Base-by-base conservation (phyloP, 37 sponge, comb jelly and placozoan genomes). In the Axinella damicornis region DNA sequence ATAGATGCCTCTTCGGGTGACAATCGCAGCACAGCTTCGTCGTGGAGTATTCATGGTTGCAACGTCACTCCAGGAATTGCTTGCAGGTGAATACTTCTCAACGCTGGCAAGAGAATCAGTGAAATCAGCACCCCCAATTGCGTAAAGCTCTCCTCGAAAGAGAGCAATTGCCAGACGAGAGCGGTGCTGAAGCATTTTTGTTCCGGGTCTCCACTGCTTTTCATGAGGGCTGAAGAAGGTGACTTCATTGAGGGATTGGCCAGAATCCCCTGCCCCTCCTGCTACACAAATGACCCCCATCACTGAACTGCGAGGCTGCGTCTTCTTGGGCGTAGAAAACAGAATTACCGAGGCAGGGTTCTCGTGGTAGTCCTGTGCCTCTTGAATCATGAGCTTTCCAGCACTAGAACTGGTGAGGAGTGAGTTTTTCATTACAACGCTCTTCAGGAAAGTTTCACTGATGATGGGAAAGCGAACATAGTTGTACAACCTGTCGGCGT, bases 381-480 rank as follows among this genome's bases (percentile, higher is more conserved):
- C 81, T 60, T 82, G 31, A 18, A 93, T 27, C 92, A 91, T 91
- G 17, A 76, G 59, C 55, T 85, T 67, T 22, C 73, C 79, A 0
- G 59, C 33, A 19, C 24, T 17, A 27, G 53, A 16, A 18, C 74
- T 68, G 12, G 52, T 33, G 38, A 95, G 61, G 22, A 85, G 32
- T 1, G 77, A 25, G 61, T 88, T 78, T 40, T 76, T 35, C 21
- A 52, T 25, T 0, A 73, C 84, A 0, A 91, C 84, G 0, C 62
- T 67, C 52, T 76, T 82, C 17, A 95, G 69, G 39, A 82, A 89
- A 18, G 28, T 32, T 16, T 57, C 69, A 14, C 89, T 52, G 4
- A 91, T 65, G 76, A 90, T 71, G n/a, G 96, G 96, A 59, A 93
- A 93, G 13, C 94, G 71, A 36, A 96, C 89, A 37, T 74, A 73